Base-by-base conservation (phyloP, 1,140 invertebrate genomes). In the Apis dorsata region DNA sequence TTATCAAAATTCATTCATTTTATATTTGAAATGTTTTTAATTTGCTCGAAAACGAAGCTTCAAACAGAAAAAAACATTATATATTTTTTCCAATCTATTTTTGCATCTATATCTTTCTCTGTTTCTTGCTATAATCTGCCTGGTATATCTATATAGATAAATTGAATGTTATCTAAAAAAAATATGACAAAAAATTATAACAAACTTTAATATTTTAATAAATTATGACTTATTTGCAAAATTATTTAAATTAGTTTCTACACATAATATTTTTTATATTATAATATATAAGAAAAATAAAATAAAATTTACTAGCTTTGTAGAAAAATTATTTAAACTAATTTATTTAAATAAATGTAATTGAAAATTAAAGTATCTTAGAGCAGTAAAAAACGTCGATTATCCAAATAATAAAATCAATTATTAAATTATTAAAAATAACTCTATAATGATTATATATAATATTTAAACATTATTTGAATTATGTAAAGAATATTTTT, bases 361-460 rank as follows among this genome's bases (percentile, higher is more conserved):
- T 28, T 63, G 13, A 63, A 60, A 72, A 21, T 19, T 62, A 63
- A 24, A 12, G 5, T 10, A 72, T 53, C 53, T 72, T 21, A 7
- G n/a, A 34, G 1, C 13, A 51, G 28, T 21, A 15, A 71, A 60
- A 44, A 80, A 80, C 78, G 70, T 73, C 78, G 78, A 80, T 80
- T 80, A 80, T 80, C 70, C 78, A 80, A 80, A 80, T 70, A 44
- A 73, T 49, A 34, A 63, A n/a, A 28, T 68, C 13, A 34, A 34
- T 28, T 19, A 17, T 55, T 21, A 24, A 24, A 24, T 12, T 70
- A 53, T 12, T 44, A 44, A 44, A 44, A 12, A 44, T 49, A 19
- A 74, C 4, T 21, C 0, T 1, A 17, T 13, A 3, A 9, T 21
- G 17, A 2, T 10, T 62, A 62, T 51, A 44, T 62, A 65, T 19